Evolutionary conservation across 2,888 invertebrate species (phyloP).

Genomic region (Steinernema hermaphroditum): DNA sequence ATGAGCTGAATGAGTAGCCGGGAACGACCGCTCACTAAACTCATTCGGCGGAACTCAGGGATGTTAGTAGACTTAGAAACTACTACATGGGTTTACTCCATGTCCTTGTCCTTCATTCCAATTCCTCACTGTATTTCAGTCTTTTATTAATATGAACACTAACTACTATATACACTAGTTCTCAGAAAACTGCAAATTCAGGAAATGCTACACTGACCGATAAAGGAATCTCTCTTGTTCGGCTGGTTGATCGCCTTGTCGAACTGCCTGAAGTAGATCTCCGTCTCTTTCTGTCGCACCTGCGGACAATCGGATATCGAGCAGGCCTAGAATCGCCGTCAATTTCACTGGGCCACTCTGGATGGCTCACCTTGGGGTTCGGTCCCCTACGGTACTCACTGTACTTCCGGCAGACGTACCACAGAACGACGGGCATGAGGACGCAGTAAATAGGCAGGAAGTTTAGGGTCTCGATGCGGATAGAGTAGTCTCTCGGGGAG

Average conservation of each 20-base stretch:
- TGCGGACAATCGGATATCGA: not conserved
- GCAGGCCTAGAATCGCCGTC: not conserved
- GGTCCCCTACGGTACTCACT: not conserved
- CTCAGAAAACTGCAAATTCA: not conserved
- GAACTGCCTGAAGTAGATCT: constrained; percentile 23
- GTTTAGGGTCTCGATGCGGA: constrained; percentile 17
- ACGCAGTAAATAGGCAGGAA: constrained; percentile 2
- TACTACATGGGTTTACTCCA: too few species aligned
- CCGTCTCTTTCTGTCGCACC: constrained; percentile 7
- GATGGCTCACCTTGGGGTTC: not conserved
- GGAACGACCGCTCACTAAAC: too few species aligned
- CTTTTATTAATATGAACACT: too few species aligned
- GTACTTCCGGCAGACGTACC: constrained; percentile 15
- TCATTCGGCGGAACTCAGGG: too few species aligned
- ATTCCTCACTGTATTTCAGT: too few species aligned
- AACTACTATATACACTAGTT: too few species aligned
- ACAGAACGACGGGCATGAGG: constrained; percentile 18
- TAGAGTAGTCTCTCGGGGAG: constrained; percentile 8
- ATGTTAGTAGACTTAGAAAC: too few species aligned
- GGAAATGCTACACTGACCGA: constrained; percentile 1
- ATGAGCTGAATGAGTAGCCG: too few species aligned
- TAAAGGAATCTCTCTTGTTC: constrained; percentile 10
- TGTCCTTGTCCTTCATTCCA: too few species aligned
- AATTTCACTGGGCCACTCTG: not conserved
- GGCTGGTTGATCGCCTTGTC: constrained; percentile 2